These are phyloP conservation scores for Stomatorhinus walkeri DNA, from an alignment of 2,797 vertebrate species.

Conservation along the genomic window DNA sequence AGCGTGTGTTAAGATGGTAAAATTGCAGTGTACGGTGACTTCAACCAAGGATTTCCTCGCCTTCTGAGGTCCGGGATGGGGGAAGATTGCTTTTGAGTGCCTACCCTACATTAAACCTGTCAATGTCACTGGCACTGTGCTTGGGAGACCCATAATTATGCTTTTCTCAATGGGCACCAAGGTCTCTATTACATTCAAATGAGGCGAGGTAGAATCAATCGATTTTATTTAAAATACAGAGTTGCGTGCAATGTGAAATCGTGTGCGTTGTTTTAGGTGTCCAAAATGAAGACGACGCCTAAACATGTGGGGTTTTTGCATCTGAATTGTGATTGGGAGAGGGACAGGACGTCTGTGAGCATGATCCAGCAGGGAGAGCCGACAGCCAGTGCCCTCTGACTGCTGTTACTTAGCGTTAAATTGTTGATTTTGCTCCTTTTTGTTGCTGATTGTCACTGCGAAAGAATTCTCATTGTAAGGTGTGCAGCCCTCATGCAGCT, in stretches of 20 bases:
- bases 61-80: conserved; percentile 29
- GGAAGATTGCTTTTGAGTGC: conserved; percentile 53
- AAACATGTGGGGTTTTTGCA: neutral
- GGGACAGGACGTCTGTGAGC: neutral
- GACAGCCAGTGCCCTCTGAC: neutral
- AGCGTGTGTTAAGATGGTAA: conserved; percentile 36
- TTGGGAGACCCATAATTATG: conserved; percentile 82
- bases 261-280: conserved; percentile 8
- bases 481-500: neutral
- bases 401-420: neutral
- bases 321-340: neutral
- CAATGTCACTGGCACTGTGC: conserved; percentile 62
- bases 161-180: conserved; percentile 76
- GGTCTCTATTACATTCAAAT: conserved; percentile 85
- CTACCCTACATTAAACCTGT: conserved; percentile 72
- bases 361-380: neutral
- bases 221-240: conserved; percentile 24
- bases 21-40: conserved; percentile 45
- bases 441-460: neutral
- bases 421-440: neutral
- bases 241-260: neutral
- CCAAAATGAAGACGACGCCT: neutral
- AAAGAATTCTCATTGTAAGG: neutral
- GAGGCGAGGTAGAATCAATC: conserved; percentile 57
- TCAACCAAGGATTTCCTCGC: conserved; percentile 26